A percentile compares a stretch with the other conserved stretches of the same genome.
Conservation (phyloP, 2,797 vertebrate species). For the Intellagama lesueurii region DNA sequence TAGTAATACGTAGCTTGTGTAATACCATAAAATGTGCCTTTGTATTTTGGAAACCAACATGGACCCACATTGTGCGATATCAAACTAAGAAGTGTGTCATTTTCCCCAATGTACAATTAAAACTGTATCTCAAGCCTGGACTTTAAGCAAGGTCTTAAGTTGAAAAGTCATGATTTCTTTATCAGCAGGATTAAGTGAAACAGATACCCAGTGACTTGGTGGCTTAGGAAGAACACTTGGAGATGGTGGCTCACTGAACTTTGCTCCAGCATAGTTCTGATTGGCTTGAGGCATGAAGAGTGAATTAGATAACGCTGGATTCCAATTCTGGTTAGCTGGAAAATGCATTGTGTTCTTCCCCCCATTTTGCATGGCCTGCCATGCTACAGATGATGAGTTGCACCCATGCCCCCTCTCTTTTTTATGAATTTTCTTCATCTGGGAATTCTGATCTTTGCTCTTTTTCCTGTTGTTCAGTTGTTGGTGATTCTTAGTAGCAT, state of each 20-base stretch:
- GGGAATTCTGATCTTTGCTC: conserved; percentile 86
- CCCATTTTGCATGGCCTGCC: conserved; percentile 92
- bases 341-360: conserved; percentile 84
- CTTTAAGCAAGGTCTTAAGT: conserved; percentile 96
- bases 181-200: conserved; percentile 90
- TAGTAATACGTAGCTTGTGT: conserved; percentile 50
- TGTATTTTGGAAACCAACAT: conserved; percentile 25
- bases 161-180: conserved; percentile 97
- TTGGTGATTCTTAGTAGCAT: conserved; percentile 86
- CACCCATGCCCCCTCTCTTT: conserved; percentile 83
- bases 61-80: conserved; percentile 38
- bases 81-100: conserved; percentile 51
- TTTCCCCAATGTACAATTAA: conserved; percentile 12
- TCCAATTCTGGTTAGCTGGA: conserved; percentile 87
- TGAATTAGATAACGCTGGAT: conserved; percentile 80
- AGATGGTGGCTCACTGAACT: conserved; percentile 96
- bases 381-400: conserved; percentile 84
- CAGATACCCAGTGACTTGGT: conserved; percentile 96
- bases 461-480: conserved; percentile 88
- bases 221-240: conserved; percentile 96
- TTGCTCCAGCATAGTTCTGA: conserved; percentile 94
- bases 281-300: conserved; percentile 87
- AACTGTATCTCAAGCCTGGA: conserved; percentile 86
- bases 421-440: conserved; percentile 83
- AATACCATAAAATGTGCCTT: conserved; percentile 3